These are phyloP conservation scores for Drosophila biarmipes DNA, from an alignment of 1,140 invertebrate species.

Conservation along the genomic window DNA sequence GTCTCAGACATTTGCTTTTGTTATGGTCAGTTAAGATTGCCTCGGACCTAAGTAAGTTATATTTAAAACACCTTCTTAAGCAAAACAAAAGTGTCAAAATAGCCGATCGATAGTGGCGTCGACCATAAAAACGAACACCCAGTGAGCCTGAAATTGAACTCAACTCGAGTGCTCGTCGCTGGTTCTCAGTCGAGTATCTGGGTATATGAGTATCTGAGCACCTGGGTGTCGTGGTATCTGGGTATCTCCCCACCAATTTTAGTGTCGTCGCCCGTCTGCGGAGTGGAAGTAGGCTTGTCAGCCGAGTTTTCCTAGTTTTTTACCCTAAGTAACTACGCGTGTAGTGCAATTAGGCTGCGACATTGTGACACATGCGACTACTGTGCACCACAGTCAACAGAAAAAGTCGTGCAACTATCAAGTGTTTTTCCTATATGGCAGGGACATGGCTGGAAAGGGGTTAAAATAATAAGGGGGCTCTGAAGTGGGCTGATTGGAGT, in stretches of 20 bases:
- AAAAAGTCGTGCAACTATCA: slow-evolving; percentile 4
- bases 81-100: slow-evolving; percentile 81
- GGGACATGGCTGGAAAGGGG: slow-evolving; percentile 10
- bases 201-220: slow-evolving; percentile 25
- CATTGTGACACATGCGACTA: slow-evolving; percentile 69
- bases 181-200: slow-evolving; percentile 25
- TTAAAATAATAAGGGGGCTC: background rate
- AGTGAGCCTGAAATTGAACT: slow-evolving; percentile 35
- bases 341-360: slow-evolving; percentile 74
- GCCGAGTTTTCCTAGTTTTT: slow-evolving; percentile 28
- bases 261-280: slow-evolving; percentile 11
- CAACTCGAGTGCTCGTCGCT: slow-evolving; percentile 13
- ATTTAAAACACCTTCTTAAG: slow-evolving; percentile 77
- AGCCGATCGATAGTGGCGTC: slow-evolving; percentile 49
- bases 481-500: slow-evolving; percentile 14
- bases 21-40: slow-evolving; percentile 22
- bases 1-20: slow-evolving; percentile 15
- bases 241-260: background rate
- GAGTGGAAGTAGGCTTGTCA: slow-evolving; percentile 47
- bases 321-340: slow-evolving; percentile 68
- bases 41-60: slow-evolving; percentile 62
- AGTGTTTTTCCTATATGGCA: slow-evolving; percentile 8
- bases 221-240: background rate
- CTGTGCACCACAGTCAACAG: slow-evolving; percentile 51
- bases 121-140: slow-evolving; percentile 75